Percentiles rank a stretch among this genome's conserved stretches.
These are phyloP conservation scores for Poeciliopsis occidentalis DNA, from an alignment of 2,113 vertebrate genomes.

Conservation along the genomic window DNA sequence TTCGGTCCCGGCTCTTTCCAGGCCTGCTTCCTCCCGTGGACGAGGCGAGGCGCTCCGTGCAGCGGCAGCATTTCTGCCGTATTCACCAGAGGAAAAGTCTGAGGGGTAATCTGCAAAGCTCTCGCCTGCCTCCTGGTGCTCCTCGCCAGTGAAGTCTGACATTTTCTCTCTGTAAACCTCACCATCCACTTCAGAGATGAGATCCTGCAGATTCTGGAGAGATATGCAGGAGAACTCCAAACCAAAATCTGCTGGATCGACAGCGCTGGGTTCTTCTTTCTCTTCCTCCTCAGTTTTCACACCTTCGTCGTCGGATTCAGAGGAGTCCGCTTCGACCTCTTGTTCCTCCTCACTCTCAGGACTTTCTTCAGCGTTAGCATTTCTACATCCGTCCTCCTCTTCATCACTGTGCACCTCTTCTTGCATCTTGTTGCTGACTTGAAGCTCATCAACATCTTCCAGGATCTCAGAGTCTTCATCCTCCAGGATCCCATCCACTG, in stretches of 20 bases:
- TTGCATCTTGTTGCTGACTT: slow-evolving; percentile 52
- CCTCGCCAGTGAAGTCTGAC: slow-evolving; percentile 75
- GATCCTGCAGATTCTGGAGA: slow-evolving; percentile 38
- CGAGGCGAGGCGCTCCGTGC: neutral
- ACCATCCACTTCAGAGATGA: slow-evolving; percentile 30
- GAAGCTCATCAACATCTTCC: slow-evolving; percentile 34
- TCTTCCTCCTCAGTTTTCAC: slow-evolving; percentile 18
- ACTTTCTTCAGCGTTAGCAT: slow-evolving; percentile 27
- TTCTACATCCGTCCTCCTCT: slow-evolving; percentile 37
- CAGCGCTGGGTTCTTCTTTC: neutral
- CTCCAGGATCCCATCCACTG: slow-evolving; percentile 47
- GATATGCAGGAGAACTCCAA: slow-evolving; percentile 36
- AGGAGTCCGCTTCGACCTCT: slow-evolving; percentile 17
- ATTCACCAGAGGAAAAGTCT: slow-evolving; percentile 74
- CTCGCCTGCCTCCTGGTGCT: slow-evolving; percentile 76
- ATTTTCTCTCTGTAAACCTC: slow-evolving; percentile 45
- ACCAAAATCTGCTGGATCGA: neutral
- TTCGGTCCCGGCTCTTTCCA: slow-evolving; percentile 1
- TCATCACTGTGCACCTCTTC: slow-evolving; percentile 44
- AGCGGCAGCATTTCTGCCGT: slow-evolving; percentile 19
- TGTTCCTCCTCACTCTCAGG: slow-evolving; percentile 23
- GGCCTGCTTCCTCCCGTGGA: neutral
- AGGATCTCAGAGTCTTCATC: slow-evolving; percentile 45
- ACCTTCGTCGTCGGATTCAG: slow-evolving; percentile 33
- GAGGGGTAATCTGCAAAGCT: slow-evolving; percentile 77